phyloP scores from a whole-genome alignment of 2,888 invertebrate species.

The Pristionchus maxplancki region DNA sequence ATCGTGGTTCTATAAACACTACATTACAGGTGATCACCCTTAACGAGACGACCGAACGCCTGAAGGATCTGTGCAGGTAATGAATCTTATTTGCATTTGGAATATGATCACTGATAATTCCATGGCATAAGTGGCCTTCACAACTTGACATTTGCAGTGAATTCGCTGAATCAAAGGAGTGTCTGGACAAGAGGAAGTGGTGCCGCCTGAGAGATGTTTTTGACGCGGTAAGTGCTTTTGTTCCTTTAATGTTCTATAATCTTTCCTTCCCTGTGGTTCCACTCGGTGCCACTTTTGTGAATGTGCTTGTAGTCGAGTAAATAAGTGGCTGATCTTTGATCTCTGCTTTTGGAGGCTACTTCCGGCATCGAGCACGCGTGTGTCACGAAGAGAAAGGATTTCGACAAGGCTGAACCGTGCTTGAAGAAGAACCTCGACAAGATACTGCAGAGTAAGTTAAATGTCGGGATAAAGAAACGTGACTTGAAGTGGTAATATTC shows the following conservation, averaged over 20 bases:
- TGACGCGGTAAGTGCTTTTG: constrained; percentile 12
- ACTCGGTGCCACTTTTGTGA: too few species aligned
- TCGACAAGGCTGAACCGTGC: neutral
- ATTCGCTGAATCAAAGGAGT: neutral
- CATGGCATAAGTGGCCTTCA: neutral
- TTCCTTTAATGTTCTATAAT: neutral
- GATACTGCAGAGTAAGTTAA: constrained; percentile 2
- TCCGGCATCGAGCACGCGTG: constrained; percentile 45
- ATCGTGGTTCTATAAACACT: neutral
- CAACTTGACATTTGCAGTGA: constrained; percentile 14
- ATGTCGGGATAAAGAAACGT: too few species aligned
- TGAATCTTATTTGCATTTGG: neutral
- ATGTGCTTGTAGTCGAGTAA: neutral
- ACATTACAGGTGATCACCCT: constrained; percentile 9
- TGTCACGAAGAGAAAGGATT: neutral
- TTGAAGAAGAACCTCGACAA: neutral
- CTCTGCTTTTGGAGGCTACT: too few species aligned
- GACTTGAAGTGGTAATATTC: too few species aligned
- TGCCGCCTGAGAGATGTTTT: neutral
- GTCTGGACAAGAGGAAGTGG: constrained; percentile 1
- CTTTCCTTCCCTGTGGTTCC: too few species aligned
- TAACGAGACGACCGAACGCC: neutral
- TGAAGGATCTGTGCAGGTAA: constrained; percentile 27
- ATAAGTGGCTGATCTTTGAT: too few species aligned
- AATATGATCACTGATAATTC: neutral